phyloP scores from a whole-genome alignment of 2,888 invertebrate genomes.

The Muscina levida region DNA sequence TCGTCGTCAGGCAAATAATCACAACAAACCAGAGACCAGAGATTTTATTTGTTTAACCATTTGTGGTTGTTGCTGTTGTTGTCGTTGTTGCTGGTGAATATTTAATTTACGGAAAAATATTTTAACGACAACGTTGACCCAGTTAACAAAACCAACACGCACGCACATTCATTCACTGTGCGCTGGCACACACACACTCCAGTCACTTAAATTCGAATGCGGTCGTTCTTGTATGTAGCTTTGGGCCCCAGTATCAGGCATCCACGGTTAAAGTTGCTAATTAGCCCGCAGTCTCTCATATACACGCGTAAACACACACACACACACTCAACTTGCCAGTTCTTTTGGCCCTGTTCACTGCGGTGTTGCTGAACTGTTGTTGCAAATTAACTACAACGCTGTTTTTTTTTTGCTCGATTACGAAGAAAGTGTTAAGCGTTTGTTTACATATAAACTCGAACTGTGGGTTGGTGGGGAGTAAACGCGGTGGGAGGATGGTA shows the following conservation, averaged over 20 bases:
- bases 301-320: too few relatives aligned
- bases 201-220: not conserved
- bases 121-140: conserved; percentile 66
- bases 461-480: conserved; percentile 29
- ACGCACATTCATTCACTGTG: conserved; percentile 11
- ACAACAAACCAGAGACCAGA: conserved; percentile 52
- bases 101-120: conserved; percentile 66
- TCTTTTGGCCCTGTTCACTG: too few relatives aligned
- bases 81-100: conserved; percentile 56
- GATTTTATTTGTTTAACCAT: conserved; percentile 65
- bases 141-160: conserved; percentile 55
- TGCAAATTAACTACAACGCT: conserved; percentile 7
- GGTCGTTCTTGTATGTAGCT: too few relatives aligned
- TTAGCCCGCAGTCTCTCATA: conserved; percentile 51
- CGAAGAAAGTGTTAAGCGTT: conserved; percentile 62
- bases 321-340: not conserved
- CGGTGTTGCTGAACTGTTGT: not conserved
- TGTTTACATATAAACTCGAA: conserved; percentile 2
- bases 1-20: conserved; percentile 33
- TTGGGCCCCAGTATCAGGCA: conserved; percentile 29
- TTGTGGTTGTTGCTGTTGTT: conserved; percentile 51
- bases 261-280: conserved; percentile 55
- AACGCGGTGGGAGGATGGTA: conserved; percentile 6
- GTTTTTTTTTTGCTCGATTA: conserved; percentile 23
- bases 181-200: not conserved